Base-by-base conservation (phyloP, 2,797 vertebrate genomes). In the Carapus acus region DNA sequence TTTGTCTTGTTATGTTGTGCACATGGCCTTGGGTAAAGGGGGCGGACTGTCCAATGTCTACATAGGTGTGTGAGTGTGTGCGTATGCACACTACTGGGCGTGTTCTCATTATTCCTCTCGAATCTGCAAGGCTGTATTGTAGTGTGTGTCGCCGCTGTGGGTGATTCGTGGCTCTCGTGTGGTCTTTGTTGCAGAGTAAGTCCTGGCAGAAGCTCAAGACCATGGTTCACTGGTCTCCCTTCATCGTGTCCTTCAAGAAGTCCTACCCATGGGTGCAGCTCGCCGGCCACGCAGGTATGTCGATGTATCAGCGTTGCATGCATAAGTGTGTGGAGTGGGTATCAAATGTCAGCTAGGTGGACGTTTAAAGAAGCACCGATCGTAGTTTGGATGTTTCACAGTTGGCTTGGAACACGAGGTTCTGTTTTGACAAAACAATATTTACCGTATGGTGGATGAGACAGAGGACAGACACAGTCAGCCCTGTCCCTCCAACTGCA, bases 251-350 rank as follows among this genome's bases (percentile, higher is more conserved):
- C 58, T 89, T 90, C 69, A 88, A 90, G 59, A 91, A 90, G 60
- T 87, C 83, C 49, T 91, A 91, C 69, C 90, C 91, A 1, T 93
- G 93, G 92, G 90, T 96, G 73, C 93, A 94, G 80, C 86, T 94
- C 0, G 91, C 93, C 0, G 93, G 93, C 39, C 93, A 95, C 2
- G 86, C 90, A 80, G 93, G 93, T 95, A 80, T 17, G 39, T 8
- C 8, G 19, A 8, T 20, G 31, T 12, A 12, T 22, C 11, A 36
- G n/a, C 24, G 11, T 8, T n/a, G n/a, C n/a, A n/a, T n/a, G n/a
- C n/a, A n/a, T n/a, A n/a, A n/a, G n/a, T n/a, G n/a, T n/a, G n/a
- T n/a, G n/a, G n/a, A n/a, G n/a, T n/a, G n/a, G n/a, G n/a, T n/a
- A n/a, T n/a, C n/a, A n/a, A n/a, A n/a, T n/a, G n/a, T n/a, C n/a